Evolutionary conservation across 53 echinoderm and acorn worm species (phyloP), one percentile per base, ranked within the genome.

Genomic region (Patiria pectinifera): DNA sequence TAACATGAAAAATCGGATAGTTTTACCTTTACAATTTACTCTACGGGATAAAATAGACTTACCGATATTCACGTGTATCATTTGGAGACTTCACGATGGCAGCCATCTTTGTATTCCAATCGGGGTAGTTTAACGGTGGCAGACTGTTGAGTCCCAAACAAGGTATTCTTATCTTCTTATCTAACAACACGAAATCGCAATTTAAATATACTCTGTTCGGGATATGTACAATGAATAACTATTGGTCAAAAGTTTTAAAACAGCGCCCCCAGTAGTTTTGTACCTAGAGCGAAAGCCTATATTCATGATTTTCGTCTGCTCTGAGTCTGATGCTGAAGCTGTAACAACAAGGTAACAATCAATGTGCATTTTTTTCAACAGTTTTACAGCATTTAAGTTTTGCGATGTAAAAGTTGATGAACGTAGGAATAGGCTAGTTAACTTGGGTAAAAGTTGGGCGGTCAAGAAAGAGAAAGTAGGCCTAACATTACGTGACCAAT

Each of bases 51-150:
- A 46, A 22, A 75, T 79, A 45, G 62, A 59, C 88, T 76, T 79
- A 94, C 94, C 94, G 85, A 59, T 94, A 94, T 86, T 94, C 94
- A 85, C 94, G 91, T 79, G 91, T 91, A 49, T 94, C 94, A 4
- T 94, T 91, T 18, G 94, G 94, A 47, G 94, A 94, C 61, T 91
- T 94, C 9, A 66, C 82, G 48, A 90, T 61, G 22, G 80, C 90
- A 48, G 90, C 80, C 90, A 90, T 90, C 49, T 90, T 90, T 62
- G 21, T 79, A 5, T 14, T 45, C 48, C 45, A 45, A 79, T 79
- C 80, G 19, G 46, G 80, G 24, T 45, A 79, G 80, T 46, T 21
- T 59, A 82, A 2, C 25, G 3, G 53, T 45, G 16, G 6, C 9
- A 9, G 8, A 8, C 16, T 46, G 11, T 18, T 4, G n/a, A 22